Base-by-base conservation (phyloP, 1,140 invertebrate genomes). In the Gerris buenoi region DNA sequence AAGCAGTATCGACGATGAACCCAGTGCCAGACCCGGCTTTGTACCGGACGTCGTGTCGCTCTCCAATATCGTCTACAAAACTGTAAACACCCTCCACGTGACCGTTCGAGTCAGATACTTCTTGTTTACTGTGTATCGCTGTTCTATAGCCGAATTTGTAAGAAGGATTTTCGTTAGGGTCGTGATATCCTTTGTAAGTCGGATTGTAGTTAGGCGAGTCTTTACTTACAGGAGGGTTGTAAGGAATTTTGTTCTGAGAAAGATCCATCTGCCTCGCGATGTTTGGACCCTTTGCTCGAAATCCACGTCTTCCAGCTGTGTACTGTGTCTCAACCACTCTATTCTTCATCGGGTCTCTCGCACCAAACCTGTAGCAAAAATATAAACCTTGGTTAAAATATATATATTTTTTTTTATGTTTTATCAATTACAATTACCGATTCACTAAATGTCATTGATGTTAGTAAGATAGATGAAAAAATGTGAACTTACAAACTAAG, bases 221-320 rank as follows among this genome's bases (percentile, higher is more conserved):
- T 0, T 70, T 71, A 2, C 71, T 65, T 1, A 73, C 72, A 0
- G 74, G 74, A 18, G 74, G 74, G 14, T 65, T 70, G 61, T 74
- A 75, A 0, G 74, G 73, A 62, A 76, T 59, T 83, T 85, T 57
- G 82, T 80, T 77, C 75, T 87, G 86, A 65, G 84, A 84, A 63
- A 87, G 75, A 69, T 87, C 85, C 75, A 85, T 83, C 74, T 86
- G 84, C 57, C 86, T 77, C 69, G 84, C 84, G 2, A 88, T 79
- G 68, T 86, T 84, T 22, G 85, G 84, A 2, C 86, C 86, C 72
- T 84, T 80, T 1, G 83, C 85, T 23, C 86, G 81, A 73, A 84
- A 88, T 25, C 86, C 86, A 76, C 85, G 81, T 69, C 83, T 83
- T 68, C 86, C 86, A 64, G 86, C 85, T n/a, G 86, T 86, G 72